Conservation (phyloP, 2,113 vertebrate genomes). For the Poeciliopsis turrubarensis region DNA sequence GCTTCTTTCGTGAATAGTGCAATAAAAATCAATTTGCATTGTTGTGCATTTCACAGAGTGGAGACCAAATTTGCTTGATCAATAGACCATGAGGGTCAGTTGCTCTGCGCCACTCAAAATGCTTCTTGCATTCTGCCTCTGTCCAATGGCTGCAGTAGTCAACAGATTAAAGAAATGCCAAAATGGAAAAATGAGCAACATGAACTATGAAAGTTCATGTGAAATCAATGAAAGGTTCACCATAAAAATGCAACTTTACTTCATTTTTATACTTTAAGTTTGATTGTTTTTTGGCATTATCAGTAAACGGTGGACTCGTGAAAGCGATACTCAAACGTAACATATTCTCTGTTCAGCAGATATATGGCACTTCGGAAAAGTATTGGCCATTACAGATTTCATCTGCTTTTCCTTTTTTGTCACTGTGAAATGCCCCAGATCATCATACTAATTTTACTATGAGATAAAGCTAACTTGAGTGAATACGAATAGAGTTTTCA, state of each 20-base stretch:
- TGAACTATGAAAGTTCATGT: not conserved
- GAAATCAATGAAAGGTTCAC: not conserved
- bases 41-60: not conserved
- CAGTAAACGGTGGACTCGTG: not conserved
- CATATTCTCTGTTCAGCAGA: not conserved
- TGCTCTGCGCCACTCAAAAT: constrained; percentile 4
- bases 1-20: not conserved
- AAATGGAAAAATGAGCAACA: not conserved
- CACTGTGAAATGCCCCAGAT: too few species aligned
- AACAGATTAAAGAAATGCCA: not conserved
- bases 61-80: constrained; percentile 1
- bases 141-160: not conserved
- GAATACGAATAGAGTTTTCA: too few species aligned
- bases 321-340: not conserved
- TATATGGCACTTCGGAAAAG: not conserved
- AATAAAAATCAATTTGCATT: not conserved
- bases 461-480: too few species aligned
- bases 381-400: not conserved
- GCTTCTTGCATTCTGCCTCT: constrained; percentile 9
- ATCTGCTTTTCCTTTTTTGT: not conserved
- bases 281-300: not conserved
- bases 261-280: not conserved
- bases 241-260: not conserved
- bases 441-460: too few species aligned
- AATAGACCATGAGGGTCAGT: constrained; percentile 10